Base-by-base conservation (phyloP, 92 coral and sea anemone species). In the Desmophyllum pertusum region DNA sequence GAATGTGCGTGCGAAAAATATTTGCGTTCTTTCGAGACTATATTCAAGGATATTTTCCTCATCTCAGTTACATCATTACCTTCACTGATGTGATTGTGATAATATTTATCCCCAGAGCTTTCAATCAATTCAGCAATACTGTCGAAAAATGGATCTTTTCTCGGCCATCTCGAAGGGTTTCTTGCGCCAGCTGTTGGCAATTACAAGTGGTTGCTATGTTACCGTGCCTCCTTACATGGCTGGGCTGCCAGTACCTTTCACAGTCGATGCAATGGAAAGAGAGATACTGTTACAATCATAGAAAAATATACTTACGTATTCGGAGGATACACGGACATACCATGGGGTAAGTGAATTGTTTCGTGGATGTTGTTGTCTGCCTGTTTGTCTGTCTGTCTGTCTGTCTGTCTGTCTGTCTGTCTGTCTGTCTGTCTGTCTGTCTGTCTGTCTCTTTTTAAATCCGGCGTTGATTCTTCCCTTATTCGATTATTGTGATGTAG, bases 281-380 rank as follows among this genome's bases (percentile, higher is more conserved):
- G 21, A 9, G 7, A 76, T 23, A 76, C 67, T 1, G 33, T 76
- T 21, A 76, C 80, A 8, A 36, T 76, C 48, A 19, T 76, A 33
- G 0, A 55, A 57, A 53, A 10, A 0, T 33, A 37, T 10, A 6
- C 2, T 5, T 33, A 76, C 67, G 64, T 76, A 3, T 76, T 76
- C 11, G 80, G 80, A 19, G 80, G 69, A 39, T 76, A 53, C 80
- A 53, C 68, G 0, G 80, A 76, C 46, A 23, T 57, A 23, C 80
- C 80, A 36, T 76, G 80, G 80, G 80, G 53, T 74, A 17, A 67
- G 4, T 14, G 23, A 23, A n/a, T 5, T 52, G n/a, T n/a, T 5
- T 2, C 23, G 3, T n/a, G n/a, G n/a, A n/a, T n/a, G n/a, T n/a
- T 19, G 21, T 25, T 6, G n/a, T 3, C n/a, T 55, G 4, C 8